phyloP scores from a whole-genome alignment of 2,113 vertebrate species.

The Caracal caracal region DNA sequence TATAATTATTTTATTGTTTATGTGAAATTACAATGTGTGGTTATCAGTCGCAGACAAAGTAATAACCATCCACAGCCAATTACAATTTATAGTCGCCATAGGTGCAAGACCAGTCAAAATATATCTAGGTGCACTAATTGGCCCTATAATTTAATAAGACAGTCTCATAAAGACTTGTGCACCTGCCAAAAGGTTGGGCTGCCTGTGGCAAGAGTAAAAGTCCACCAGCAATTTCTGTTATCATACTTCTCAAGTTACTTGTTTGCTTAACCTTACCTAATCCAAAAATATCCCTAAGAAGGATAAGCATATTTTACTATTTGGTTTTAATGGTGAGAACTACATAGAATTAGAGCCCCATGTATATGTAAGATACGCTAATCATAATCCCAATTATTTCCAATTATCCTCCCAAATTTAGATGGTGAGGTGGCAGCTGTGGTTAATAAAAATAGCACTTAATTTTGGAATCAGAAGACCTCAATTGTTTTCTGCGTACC shows the following conservation, averaged over 20 bases:
- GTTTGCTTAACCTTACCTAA: constrained; percentile 30
- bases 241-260: not conserved
- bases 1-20: constrained; percentile 13
- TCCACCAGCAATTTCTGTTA: not conserved
- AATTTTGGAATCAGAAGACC: not conserved
- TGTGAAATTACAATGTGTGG: not conserved
- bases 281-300: constrained; percentile 46
- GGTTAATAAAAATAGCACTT: not conserved
- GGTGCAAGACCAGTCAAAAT: not conserved
- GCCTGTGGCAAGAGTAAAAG: constrained; percentile 22
- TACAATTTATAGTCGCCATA: not conserved
- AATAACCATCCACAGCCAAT: not conserved
- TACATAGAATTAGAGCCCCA: not conserved
- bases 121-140: not conserved
- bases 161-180: not conserved
- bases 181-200: not conserved
- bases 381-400: constrained; percentile 43
- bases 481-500: not conserved
- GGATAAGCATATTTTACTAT: not conserved
- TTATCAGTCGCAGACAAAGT: not conserved
- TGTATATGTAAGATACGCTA: not conserved
- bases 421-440: not conserved
- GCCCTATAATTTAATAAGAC: constrained; percentile 38
- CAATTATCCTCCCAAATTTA: constrained; percentile 34
- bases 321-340: constrained; percentile 14